Conservation (phyloP, 1,140 invertebrate genomes). For the Drosophila chauvacae region DNA sequence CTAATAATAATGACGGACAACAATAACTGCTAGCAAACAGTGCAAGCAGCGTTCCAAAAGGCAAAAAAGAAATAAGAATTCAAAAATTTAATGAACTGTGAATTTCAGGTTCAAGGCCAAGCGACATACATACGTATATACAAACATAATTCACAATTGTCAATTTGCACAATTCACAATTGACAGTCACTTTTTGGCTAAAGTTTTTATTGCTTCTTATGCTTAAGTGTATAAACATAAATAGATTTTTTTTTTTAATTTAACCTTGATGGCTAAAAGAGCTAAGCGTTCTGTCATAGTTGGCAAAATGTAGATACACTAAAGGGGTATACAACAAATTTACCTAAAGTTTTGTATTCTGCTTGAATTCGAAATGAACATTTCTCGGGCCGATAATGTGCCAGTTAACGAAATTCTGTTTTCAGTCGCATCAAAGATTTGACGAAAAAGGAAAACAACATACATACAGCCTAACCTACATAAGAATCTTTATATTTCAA, state of each 20-base stretch:
- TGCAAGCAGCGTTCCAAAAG: constrained; percentile 28
- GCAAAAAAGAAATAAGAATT: constrained; percentile 50
- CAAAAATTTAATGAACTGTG: constrained; percentile 55
- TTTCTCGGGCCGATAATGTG: too few relatives aligned
- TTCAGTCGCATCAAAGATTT: too few relatives aligned
- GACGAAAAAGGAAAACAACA: too few relatives aligned
- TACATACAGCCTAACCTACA: not conserved
- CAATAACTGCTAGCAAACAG: constrained; percentile 29
- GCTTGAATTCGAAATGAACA: too few relatives aligned
- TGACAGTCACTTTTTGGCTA: constrained; percentile 26
- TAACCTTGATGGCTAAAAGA: not conserved
- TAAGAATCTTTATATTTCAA: not conserved
- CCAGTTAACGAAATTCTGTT: too few relatives aligned
- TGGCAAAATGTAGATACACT: not conserved
- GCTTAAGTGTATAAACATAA: not conserved
- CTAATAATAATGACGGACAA: constrained; percentile 51
- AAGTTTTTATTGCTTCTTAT: constrained; percentile 1
- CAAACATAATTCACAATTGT: constrained; percentile 8
- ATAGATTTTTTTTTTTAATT: constrained; percentile 11
- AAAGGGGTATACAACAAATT: not conserved
- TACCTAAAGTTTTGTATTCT: too few relatives aligned
- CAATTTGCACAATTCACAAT: constrained; percentile 27
- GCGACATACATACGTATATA: constrained; percentile 2
- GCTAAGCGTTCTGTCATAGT: not conserved
- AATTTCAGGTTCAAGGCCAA: constrained; percentile 80